A percentile compares a stretch with the other conserved stretches of the same genome.
Conservation (phyloP, 2,888 invertebrate species). For the Smittia sp. region DNA sequence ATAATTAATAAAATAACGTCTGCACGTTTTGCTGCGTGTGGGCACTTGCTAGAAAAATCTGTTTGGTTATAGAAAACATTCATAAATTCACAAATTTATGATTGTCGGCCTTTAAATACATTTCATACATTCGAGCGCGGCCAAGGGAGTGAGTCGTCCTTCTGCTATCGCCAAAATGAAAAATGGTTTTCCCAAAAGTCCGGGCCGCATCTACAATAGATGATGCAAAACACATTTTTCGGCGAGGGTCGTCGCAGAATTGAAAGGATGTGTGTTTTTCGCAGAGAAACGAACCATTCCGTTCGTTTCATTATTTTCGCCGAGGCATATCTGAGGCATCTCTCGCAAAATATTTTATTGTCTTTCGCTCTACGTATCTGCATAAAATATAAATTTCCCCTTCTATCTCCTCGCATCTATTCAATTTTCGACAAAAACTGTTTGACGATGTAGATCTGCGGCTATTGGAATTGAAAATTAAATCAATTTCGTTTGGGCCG, state of each 20-base stretch:
- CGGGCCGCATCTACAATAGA: conserved; percentile 20
- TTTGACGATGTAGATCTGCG: conserved; percentile 39
- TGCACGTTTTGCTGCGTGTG: background rate
- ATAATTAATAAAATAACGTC: conserved; percentile 38
- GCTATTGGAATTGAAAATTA: conserved; percentile 39
- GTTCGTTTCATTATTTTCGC: conserved; percentile 13
- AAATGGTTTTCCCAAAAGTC: conserved; percentile 30
- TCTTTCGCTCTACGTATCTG: conserved; percentile 18
- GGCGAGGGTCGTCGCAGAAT: conserved; percentile 19
- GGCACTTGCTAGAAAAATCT: background rate
- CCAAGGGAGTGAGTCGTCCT: background rate
- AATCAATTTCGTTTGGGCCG: conserved; percentile 32
- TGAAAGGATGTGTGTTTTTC: conserved; percentile 18
- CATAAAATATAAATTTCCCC: conserved; percentile 23
- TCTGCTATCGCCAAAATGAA: conserved; percentile 33
- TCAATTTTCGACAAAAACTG: conserved; percentile 37
- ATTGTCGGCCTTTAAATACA: conserved; percentile 36
- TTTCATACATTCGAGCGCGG: conserved; percentile 23
- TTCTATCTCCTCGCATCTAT: conserved; percentile 17
- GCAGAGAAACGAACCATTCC: background rate
- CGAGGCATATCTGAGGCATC: conserved; percentile 21
- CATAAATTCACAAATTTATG: conserved; percentile 39
- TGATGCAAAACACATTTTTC: conserved; percentile 17
- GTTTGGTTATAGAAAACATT: conserved; percentile 26
- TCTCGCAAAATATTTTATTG: conserved; percentile 38